A percentile compares a stretch with the other conserved stretches of the same genome.
phyloP scores from a whole-genome alignment of 2,888 invertebrate genomes.

The Drosophila vallismaia region DNA sequence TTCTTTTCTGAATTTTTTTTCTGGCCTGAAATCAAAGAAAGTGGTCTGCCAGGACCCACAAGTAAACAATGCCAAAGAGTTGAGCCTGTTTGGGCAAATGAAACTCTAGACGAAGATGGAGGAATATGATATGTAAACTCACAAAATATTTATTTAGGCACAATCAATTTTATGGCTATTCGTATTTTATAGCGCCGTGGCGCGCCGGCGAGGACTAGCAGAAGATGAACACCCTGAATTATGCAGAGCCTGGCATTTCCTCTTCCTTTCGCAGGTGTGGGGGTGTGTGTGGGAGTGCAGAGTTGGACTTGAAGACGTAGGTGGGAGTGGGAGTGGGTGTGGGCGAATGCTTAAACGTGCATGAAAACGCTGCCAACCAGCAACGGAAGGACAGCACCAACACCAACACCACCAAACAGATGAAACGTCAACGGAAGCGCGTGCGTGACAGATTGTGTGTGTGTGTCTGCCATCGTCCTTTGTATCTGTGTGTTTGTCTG shows the following conservation, averaged over 20 bases:
- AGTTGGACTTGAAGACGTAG: slow-evolving; percentile 10
- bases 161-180: slow-evolving; percentile 78
- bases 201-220: slow-evolving; percentile 29
- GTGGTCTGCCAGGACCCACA: neutral
- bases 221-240: slow-evolving; percentile 62
- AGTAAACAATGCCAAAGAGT: slow-evolving; percentile 54
- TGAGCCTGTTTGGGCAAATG: slow-evolving; percentile 4
- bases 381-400: slow-evolving; percentile 7
- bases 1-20: too few species aligned
- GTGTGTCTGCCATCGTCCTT: slow-evolving; percentile 6
- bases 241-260: slow-evolving; percentile 57
- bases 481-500: slow-evolving; percentile 4
- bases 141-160: slow-evolving; percentile 71
- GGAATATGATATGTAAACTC: slow-evolving; percentile 12
- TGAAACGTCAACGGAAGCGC: slow-evolving; percentile 43
- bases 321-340: slow-evolving; percentile 13
- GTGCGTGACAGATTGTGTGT: slow-evolving; percentile 38
- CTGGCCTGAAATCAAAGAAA: slow-evolving; percentile 25
- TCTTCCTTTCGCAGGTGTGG: neutral
- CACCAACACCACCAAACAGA: slow-evolving; percentile 18
- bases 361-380: slow-evolving; percentile 59
- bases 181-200: slow-evolving; percentile 59
- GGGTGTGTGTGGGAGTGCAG: slow-evolving; percentile 1
- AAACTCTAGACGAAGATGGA: slow-evolving; percentile 8
- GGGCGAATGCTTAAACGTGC: slow-evolving; percentile 65